These are phyloP conservation scores for Mactromeris polynyma DNA, from an alignment of 2,888 invertebrate species.

Conservation along the genomic window DNA sequence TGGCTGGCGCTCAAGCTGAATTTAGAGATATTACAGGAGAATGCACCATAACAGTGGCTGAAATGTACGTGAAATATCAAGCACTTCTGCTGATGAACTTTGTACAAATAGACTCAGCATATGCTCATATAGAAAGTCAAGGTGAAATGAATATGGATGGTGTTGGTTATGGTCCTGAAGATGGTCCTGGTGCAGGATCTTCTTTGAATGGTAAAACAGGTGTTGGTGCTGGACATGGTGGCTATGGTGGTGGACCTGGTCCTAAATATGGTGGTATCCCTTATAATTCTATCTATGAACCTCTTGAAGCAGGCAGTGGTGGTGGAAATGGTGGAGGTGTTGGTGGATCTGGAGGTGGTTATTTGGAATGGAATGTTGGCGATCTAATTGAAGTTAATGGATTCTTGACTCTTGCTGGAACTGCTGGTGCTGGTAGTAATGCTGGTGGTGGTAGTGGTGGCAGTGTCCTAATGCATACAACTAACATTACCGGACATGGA, in stretches of 20 bases:
- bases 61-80: constrained; percentile 77
- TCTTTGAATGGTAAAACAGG: constrained; percentile 73
- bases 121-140: constrained; percentile 77
- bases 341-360: constrained; percentile 80
- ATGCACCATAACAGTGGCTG: constrained; percentile 70
- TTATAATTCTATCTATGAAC: constrained; percentile 77
- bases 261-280: constrained; percentile 73
- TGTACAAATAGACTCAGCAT: constrained; percentile 70
- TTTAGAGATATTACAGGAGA: constrained; percentile 72
- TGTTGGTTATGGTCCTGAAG: constrained; percentile 70
- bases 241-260: constrained; percentile 74
- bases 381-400: constrained; percentile 80
- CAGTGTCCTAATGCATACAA: constrained; percentile 72
- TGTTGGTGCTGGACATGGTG: constrained; percentile 79
- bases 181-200: constrained; percentile 73
- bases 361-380: constrained; percentile 75
- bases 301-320: constrained; percentile 76
- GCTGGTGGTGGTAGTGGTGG: constrained; percentile 82
- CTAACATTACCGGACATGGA: constrained; percentile 81
- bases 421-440: constrained; percentile 67
- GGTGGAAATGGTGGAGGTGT: constrained; percentile 77
- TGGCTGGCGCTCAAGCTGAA: constrained; percentile 73
- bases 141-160: constrained; percentile 77
- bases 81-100: constrained; percentile 76
- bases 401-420: constrained; percentile 72